Conservation (phyloP, 2,797 vertebrate species). For the Pantherophis vulpinus region DNA sequence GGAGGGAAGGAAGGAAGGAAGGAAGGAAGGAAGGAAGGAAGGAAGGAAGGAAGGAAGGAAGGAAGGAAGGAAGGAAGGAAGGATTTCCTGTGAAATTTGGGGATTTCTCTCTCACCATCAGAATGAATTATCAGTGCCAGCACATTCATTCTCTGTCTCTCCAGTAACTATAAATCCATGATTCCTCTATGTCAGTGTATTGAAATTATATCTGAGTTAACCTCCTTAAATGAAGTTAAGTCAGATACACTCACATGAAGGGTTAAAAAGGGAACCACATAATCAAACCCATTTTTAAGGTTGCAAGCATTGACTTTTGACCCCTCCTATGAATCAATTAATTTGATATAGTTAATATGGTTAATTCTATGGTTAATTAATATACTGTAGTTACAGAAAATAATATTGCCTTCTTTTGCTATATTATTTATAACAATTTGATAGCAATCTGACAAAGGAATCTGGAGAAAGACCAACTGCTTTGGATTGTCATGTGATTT, state of each 20-base stretch:
- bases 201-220: background rate
- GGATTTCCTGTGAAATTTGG: background rate
- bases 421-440: background rate
- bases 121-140: background rate
- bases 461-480: background rate
- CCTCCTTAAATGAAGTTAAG: background rate
- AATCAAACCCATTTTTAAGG: background rate
- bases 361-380: background rate
- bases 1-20: no score
- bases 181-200: background rate
- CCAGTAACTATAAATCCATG: background rate
- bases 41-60: background rate
- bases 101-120: background rate
- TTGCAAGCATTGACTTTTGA: background rate
- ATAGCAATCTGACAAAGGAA: background rate
- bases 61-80: background rate
- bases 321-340: background rate
- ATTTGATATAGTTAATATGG: background rate
- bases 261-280: background rate
- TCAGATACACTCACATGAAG: background rate
- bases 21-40: background rate
- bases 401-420: background rate
- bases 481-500: background rate
- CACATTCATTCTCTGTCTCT: background rate
- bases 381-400: background rate